Base-by-base conservation (phyloP, 2,113 vertebrate species). In the Garra rufa region DNA sequence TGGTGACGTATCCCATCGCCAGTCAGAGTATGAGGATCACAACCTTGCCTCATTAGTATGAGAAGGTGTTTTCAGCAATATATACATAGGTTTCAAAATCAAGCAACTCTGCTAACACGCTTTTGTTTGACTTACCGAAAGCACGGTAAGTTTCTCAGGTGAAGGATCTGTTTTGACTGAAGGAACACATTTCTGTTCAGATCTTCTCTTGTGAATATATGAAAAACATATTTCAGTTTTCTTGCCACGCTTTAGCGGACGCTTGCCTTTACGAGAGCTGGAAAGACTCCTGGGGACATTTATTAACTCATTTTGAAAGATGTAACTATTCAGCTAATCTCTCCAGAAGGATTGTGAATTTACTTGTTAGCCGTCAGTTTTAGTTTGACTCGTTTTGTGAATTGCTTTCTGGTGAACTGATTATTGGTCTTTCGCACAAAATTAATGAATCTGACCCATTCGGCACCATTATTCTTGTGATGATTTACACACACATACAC, bases 1-100 rank as follows among this genome's bases (percentile, higher is more conserved):
- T 99, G 97, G 96, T 98, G 88, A 96, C 97, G 0, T 99, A 99
- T 88, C 98, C 98, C 80, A 99, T 99, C 0, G 98, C 95, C 21
- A 98, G 98, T 90, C 98, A 99, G 91, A 98, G 98, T 91, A 98
- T 99, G 97, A 95, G 97, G 90, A 99, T 99, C 91, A 99, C 97
- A 26, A 96, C 97, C 89, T 94, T 99, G 91, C 97, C 96, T 8
- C 97, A 99, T 93, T 99, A 94, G 96, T 79, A 80, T 77, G 75
- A 41, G 34, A 75, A 41, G 9, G 19, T 11, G 43, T 34, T 9
- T 3, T 73, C 41, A 46, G 19, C 19, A 30, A 59, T 59, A 59
- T 34, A 65, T 19, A 57, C n/a, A n/a, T 65, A 30, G 28, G 15
- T 65, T 34, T 34, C 61, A 3, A 8, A 17, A 34, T 34, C 34